Percentiles rank a stretch among this genome's conserved stretches.
Conservation (phyloP, 37 sponge, comb jelly and placozoan genomes). For the Crambe crambe region DNA sequence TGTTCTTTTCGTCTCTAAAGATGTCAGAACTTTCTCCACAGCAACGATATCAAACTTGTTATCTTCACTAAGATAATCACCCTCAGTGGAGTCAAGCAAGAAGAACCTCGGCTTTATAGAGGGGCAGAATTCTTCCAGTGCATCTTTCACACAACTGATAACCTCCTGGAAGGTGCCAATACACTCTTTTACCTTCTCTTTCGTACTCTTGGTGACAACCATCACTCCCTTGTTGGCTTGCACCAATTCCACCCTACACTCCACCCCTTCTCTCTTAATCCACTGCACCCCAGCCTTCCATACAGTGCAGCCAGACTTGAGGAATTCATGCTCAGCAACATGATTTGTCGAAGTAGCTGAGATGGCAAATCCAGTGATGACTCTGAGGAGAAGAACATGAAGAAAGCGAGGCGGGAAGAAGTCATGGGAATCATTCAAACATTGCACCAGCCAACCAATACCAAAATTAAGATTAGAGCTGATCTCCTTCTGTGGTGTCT, state of each 20-base stretch:
- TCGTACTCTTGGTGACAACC: constrained; percentile 14
- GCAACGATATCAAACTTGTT: constrained; percentile 7
- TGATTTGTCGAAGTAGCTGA: not conserved
- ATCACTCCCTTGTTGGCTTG: constrained; percentile 21
- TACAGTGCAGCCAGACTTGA: constrained; percentile 1
- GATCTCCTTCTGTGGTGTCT: not conserved
- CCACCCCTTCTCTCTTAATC: constrained; percentile 32
- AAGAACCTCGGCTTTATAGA: not conserved
- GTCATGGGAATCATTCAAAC: constrained; percentile 6
- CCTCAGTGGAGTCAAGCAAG: constrained; percentile 13
- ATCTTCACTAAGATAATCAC: not conserved
- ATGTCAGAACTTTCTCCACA: constrained; percentile 2
- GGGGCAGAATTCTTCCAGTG: constrained; percentile 14
- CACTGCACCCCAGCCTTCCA: constrained; percentile 58
- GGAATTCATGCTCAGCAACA: not conserved
- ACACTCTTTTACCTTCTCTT: constrained; percentile 24
- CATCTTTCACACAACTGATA: constrained; percentile 11
- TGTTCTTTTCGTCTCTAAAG: not conserved
- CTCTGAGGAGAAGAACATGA: constrained; percentile 25
- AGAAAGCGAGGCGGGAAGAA: constrained; percentile 45
- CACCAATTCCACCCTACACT: constrained; percentile 31
- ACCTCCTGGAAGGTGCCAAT: constrained; percentile 1
- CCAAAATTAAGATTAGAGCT: not conserved
- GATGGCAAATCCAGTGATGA: constrained; percentile 27
- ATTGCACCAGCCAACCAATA: constrained; percentile 31